Base-by-base conservation (phyloP, 2,888 invertebrate species). In the Criorhina ranunculi region DNA sequence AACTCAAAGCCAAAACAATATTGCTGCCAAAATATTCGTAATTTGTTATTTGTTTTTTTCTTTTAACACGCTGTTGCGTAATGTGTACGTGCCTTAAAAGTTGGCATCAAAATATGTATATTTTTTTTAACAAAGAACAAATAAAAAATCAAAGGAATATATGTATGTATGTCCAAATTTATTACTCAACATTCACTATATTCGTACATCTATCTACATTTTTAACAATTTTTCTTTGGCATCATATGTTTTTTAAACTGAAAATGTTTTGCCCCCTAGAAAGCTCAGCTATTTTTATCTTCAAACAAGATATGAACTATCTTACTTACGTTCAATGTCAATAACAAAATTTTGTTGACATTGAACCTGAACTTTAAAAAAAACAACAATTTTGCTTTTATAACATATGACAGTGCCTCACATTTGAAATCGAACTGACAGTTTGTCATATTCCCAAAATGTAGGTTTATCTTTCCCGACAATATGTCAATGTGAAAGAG, bases 211-310 rank as follows among this genome's bases (percentile, higher is more conserved):
- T 6, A 37, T 15, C 3, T 11, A 11, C 6, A n/a, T 42, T 0
- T 42, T 55, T n/a, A 31, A 24, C 44, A 29, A 35, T 33, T 33
- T 53, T 44, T 37, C 15, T 11, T 17, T 70, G 17, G 33, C 9
- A 60, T 44, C 67, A 69, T 51, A 69, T 77, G 69, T 62, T 77
- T 46, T 67, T 69, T 19, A 31, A 17, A 40, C 1, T 1, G 15
- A 44, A 53, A 76, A 51, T 64, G 62, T 24, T 70, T 76, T 49
- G 81, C 76, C 81, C 81, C 81, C 81, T 55, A 62, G 42, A 70
- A 81, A 81, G 76, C 76, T 81, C 49, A 17, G 35, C 64, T 70
- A 72, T 77, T 70, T 82, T 59, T 72, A 72, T 59, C 70, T 3
- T 31, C 12, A 15, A 51, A 49, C 31, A 62, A 46, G 17, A 69